Conservation (phyloP, 2,113 vertebrate genomes). For the Oxygymnocypris stewartii region DNA sequence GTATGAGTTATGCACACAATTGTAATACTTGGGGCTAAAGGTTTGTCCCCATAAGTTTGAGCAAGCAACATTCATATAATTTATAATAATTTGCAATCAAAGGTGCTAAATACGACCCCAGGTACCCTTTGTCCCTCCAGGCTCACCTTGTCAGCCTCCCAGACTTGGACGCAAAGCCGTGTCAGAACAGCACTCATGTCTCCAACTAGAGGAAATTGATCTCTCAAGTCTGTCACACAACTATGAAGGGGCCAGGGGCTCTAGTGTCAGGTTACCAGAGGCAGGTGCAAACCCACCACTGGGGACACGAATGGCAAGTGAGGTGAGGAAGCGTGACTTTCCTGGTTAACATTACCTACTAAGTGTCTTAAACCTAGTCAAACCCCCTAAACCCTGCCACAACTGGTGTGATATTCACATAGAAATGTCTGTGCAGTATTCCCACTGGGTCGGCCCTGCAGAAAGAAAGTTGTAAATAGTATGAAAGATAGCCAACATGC, state of each 20-base stretch:
- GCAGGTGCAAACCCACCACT: constrained; percentile 76
- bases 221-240: constrained; percentile 78
- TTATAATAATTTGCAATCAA: neutral
- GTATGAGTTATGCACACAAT: neutral
- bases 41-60: constrained; percentile 1
- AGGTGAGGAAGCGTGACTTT: constrained; percentile 62
- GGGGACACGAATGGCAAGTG: constrained; percentile 67
- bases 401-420: neutral
- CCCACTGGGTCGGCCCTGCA: constrained; percentile 65
- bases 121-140: constrained; percentile 45
- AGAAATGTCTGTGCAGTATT: constrained; percentile 12
- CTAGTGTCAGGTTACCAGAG: constrained; percentile 73
- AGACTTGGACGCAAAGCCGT: constrained; percentile 56
- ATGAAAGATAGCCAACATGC: constrained; percentile 77
- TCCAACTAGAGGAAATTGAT: constrained; percentile 79
- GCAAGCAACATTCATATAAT: neutral
- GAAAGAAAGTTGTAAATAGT: constrained; percentile 82
- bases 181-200: constrained; percentile 63
- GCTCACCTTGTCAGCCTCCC: constrained; percentile 44
- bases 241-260: constrained; percentile 74
- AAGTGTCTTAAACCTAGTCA: constrained; percentile 37
- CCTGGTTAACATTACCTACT: constrained; percentile 10
- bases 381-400: neutral
- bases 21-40: neutral
- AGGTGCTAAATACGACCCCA: constrained; percentile 30